These are phyloP conservation scores for Spinus olivaceus DNA, from an alignment of 2,797 vertebrate species.

Conservation along the genomic window DNA sequence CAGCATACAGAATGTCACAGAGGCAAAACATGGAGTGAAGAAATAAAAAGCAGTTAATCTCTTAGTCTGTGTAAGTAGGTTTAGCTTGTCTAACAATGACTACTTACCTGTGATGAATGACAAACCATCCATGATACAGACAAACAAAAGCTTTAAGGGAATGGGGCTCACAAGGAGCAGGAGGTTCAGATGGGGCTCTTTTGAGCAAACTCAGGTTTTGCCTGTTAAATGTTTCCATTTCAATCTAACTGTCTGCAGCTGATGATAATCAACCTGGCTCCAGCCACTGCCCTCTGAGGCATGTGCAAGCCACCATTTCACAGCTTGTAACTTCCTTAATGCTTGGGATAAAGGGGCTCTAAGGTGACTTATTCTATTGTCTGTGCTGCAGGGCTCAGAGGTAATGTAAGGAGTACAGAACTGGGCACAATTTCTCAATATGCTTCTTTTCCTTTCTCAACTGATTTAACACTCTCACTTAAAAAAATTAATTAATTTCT, in stretches of 20 bases:
- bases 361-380: background rate
- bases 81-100: conserved; percentile 40
- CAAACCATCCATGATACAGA: background rate
- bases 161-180: background rate
- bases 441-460: background rate
- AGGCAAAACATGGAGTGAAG: conserved; percentile 63
- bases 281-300: background rate
- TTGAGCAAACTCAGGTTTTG: background rate
- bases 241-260: background rate
- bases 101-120: conserved; percentile 10
- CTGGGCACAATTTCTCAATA: background rate
- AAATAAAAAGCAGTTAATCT: conserved; percentile 66
- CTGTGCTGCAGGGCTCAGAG: background rate
- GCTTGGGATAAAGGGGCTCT: background rate
- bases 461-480: background rate
- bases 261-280: background rate
- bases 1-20: conserved; percentile 61
- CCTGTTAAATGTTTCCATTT: background rate
- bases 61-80: background rate
- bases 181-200: background rate
- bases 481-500: background rate
- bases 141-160: background rate
- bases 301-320: background rate
- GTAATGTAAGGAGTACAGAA: background rate
- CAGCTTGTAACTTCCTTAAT: background rate